A percentile compares a stretch with the other conserved stretches of the same genome.
Conservation (phyloP, 2,113 vertebrate species). For the Leiothrix lutea region DNA sequence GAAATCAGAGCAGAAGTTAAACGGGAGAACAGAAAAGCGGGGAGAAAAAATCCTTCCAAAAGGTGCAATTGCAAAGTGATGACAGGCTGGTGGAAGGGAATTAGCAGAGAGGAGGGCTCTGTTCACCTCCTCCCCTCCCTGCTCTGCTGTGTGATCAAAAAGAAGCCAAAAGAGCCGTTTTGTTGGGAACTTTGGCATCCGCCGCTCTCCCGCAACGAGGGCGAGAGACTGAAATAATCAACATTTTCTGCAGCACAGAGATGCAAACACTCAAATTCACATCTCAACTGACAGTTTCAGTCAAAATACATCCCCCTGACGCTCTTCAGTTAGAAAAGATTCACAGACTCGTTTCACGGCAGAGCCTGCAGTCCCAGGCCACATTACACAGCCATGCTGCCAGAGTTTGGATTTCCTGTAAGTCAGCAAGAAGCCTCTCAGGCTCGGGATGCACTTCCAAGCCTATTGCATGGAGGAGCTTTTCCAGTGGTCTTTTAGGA, state of each 20-base stretch:
- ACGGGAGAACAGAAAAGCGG: neutral
- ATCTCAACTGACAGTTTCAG: slow-evolving; percentile 32
- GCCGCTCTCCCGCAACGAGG: neutral
- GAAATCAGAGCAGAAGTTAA: slow-evolving; percentile 30
- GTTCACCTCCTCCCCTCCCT: neutral
- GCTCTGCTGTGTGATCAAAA: neutral
- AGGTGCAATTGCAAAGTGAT: slow-evolving; percentile 40
- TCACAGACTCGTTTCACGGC: neutral
- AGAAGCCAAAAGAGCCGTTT: slow-evolving; percentile 28
- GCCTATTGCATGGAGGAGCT: neutral
- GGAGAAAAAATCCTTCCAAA: neutral
- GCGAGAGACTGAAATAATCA: slow-evolving; percentile 57
- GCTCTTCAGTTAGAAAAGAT: neutral
- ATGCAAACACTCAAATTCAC: slow-evolving; percentile 35
- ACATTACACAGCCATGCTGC: neutral
- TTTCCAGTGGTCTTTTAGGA: neutral
- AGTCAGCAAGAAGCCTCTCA: neutral
- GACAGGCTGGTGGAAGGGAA: slow-evolving; percentile 48
- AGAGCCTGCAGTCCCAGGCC: neutral
- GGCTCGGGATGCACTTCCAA: accelerated
- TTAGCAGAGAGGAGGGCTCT: slow-evolving; percentile 2
- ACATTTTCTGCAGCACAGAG: neutral
- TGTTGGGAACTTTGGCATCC: slow-evolving; percentile 37
- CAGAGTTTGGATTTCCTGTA: neutral
- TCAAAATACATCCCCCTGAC: slow-evolving; percentile 52